Evolutionary conservation across 2,888 invertebrate genomes (phyloP).

Genomic region (Eurytoma californica): DNA sequence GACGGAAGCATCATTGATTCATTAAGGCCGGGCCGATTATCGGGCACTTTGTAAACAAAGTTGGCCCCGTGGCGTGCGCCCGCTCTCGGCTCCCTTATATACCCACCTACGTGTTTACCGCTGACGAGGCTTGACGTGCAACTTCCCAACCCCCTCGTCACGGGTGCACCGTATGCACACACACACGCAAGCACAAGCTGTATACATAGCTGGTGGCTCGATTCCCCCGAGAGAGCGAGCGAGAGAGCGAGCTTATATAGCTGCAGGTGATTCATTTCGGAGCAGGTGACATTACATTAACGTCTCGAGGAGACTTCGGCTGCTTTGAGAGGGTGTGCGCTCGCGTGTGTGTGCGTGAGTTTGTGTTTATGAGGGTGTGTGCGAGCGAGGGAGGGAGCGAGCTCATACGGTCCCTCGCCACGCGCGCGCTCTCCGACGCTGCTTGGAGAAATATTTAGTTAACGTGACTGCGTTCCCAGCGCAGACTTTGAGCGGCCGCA

Average conservation of each 20-base stretch:
- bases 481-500: conserved; percentile 19
- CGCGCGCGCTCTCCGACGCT: not conserved
- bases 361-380: not conserved
- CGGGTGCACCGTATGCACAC: not conserved
- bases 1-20: conserved; percentile 14
- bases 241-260: conserved; percentile 17
- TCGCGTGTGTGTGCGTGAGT: not conserved
- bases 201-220: not conserved
- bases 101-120: conserved; percentile 14
- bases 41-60: conserved; percentile 30
- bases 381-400: not conserved
- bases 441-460: conserved; percentile 49
- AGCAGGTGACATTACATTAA: conserved; percentile 38
- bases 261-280: conserved; percentile 49
- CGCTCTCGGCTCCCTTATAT: not conserved
- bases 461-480: not conserved
- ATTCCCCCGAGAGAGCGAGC: conserved; percentile 26
- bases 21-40: conserved; percentile 37
- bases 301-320: conserved; percentile 7
- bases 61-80: not conserved
- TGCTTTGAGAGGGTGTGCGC: conserved; percentile 7
- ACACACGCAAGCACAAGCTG: not conserved
- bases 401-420: too few species aligned
- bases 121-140: conserved; percentile 32
- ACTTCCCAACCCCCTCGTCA: not conserved